These are phyloP conservation scores for Centropyge bicolor DNA, from an alignment of 2,797 vertebrate species.

Conservation along the genomic window DNA sequence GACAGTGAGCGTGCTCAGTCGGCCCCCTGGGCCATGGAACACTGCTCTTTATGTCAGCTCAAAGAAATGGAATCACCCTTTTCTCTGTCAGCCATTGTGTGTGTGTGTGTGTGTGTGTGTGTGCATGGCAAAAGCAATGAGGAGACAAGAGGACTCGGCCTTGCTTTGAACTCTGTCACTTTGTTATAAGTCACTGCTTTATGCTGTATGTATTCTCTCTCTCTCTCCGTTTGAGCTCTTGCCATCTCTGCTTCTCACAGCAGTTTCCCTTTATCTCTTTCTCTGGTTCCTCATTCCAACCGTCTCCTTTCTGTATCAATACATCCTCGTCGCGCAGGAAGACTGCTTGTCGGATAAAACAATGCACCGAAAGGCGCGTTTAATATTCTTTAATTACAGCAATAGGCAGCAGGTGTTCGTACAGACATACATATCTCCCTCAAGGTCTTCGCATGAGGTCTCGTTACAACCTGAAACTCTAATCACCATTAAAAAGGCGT, in stretches of 20 bases:
- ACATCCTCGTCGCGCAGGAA: constrained; percentile 9
- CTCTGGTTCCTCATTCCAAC: constrained; percentile 24
- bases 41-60: constrained; percentile 81
- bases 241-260: constrained; percentile 35
- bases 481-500: constrained; percentile 69
- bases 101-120: constrained; percentile 23
- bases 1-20: constrained; percentile 70
- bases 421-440: constrained; percentile 40
- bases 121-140: constrained; percentile 59
- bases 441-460: constrained; percentile 53
- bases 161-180: constrained; percentile 78
- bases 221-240: constrained; percentile 45
- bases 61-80: constrained; percentile 74
- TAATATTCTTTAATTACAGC: constrained; percentile 49
- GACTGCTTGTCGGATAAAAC: constrained; percentile 20
- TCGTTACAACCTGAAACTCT: constrained; percentile 63
- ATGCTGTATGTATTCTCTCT: constrained; percentile 51
- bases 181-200: constrained; percentile 73
- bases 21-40: constrained; percentile 67
- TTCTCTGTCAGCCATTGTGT: constrained; percentile 62
- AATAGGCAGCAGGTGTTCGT: constrained; percentile 51
- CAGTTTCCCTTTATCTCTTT: constrained; percentile 36
- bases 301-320: constrained; percentile 8
- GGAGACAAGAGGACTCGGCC: constrained; percentile 69
- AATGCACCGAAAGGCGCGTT: constrained; percentile 33